A percentile compares a stretch with the other conserved stretches of the same genome.
Evolutionary conservation across 2,888 invertebrate species (phyloP).

Genomic region (Clusia tigrina): DNA sequence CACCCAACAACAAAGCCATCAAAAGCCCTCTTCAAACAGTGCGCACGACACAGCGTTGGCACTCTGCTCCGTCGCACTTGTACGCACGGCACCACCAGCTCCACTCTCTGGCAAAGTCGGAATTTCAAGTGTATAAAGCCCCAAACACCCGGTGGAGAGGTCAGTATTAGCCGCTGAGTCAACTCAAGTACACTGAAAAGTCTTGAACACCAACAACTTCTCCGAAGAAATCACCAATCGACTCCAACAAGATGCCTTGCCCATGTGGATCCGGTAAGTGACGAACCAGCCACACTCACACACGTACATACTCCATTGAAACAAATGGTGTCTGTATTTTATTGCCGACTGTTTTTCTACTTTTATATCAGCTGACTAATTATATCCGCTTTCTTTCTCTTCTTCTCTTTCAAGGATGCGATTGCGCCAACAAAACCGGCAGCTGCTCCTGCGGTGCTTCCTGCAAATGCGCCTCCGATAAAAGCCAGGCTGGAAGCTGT

Average conservation of each 20-base stretch:
- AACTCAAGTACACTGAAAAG: background rate
- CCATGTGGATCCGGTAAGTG: constrained; percentile 58
- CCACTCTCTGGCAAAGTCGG: background rate
- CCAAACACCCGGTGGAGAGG: constrained; percentile 17
- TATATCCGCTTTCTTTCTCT: constrained; percentile 3
- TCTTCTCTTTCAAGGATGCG: constrained; percentile 37
- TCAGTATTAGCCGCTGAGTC: constrained; percentile 28
- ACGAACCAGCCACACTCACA: background rate
- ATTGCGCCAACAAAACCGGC: no score
- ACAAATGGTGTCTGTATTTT: background rate
- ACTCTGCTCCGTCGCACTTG: background rate
- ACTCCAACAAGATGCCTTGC: constrained; percentile 51
- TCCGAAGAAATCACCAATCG: constrained; percentile 28
- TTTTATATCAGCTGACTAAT: background rate
- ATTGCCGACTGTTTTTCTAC: background rate
- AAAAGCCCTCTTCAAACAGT: background rate
- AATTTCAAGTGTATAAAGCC: constrained; percentile 32
- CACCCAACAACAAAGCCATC: no score
- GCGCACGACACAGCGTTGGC: background rate
- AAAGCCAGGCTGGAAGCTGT: constrained; percentile 43
- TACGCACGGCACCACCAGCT: background rate
- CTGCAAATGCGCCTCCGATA: constrained; percentile 53
- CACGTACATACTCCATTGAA: no score
- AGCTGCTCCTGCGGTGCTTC: no score
- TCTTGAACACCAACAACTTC: background rate